These are phyloP conservation scores for Cephus spinipes DNA, from an alignment of 2,888 invertebrate genomes.

Conservation along the genomic window DNA sequence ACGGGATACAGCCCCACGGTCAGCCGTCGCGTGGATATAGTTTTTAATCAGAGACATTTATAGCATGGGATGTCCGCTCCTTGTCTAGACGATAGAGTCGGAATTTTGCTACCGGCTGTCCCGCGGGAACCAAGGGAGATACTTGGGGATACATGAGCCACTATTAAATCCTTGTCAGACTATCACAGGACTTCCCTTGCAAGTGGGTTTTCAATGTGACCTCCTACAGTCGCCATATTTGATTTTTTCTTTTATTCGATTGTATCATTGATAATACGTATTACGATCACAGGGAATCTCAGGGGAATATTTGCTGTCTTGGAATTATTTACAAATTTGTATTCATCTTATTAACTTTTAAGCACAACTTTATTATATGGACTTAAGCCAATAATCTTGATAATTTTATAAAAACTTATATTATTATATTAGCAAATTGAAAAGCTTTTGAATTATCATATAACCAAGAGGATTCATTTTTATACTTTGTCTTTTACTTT, in stretches of 20 bases:
- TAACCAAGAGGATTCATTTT: not conserved
- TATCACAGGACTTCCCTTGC: not conserved
- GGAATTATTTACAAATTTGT: not conserved
- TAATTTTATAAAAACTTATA: not conserved
- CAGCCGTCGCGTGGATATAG: constrained; percentile 59
- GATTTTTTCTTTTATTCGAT: not conserved
- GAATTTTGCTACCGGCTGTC: not conserved
- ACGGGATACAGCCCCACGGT: constrained; percentile 83
- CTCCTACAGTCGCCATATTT: not conserved
- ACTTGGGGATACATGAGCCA: not conserved
- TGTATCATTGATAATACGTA: too few relatives aligned
- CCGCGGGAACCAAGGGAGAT: constrained; percentile 4
- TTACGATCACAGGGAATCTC: not conserved
- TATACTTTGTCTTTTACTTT: not conserved
- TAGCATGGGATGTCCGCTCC: not conserved
- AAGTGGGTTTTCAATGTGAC: not conserved
- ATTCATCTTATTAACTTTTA: not conserved
- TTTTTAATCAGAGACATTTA: constrained; percentile 13
- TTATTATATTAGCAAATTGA: not conserved
- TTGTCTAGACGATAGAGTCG: not conserved
- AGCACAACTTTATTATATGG: not conserved
- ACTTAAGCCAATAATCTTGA: not conserved
- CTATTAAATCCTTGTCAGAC: not conserved
- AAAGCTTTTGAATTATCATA: not conserved
- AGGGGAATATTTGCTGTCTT: not conserved